A percentile compares a stretch with the other conserved stretches of the same genome.
Evolutionary conservation across 2,797 vertebrate species (phyloP).

Genomic region (Phoxinus dragarum): DNA sequence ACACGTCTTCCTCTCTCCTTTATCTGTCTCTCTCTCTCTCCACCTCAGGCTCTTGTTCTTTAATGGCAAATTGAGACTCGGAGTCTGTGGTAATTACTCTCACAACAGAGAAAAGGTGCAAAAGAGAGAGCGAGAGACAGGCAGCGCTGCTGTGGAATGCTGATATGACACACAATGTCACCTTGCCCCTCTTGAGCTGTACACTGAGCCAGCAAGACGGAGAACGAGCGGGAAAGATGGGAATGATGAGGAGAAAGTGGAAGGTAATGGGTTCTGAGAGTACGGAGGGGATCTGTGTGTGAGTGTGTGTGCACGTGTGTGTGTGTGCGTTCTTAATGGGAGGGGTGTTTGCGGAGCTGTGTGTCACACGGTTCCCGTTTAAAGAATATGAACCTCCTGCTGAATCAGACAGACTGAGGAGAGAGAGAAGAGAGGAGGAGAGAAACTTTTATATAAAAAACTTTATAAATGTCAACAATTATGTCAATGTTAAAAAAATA

Average conservation of each 20-base stretch:
- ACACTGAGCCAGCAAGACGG: conserved; percentile 52
- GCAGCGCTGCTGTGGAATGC: conserved; percentile 76
- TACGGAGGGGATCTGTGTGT: conserved; percentile 6
- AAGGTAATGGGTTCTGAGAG: conserved; percentile 53
- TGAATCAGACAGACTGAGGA: not conserved
- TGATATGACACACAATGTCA: conserved; percentile 82
- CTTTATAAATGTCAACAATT: no score
- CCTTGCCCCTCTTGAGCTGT: conserved; percentile 75
- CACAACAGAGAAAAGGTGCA: conserved; percentile 76
- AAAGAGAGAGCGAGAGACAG: conserved; percentile 35
- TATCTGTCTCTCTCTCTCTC: conserved; percentile 31
- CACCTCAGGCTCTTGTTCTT: conserved; percentile 88
- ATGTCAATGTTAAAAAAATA: not conserved
- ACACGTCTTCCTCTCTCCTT: conserved; percentile 28
- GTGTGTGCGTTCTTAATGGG: not conserved
- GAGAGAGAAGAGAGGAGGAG: not conserved
- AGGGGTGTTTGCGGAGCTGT: not conserved
- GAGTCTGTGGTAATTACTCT: conserved; percentile 89
- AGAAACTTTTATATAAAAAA: not conserved
- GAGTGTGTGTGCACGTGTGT: conserved; percentile 8
- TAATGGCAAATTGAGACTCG: conserved; percentile 91
- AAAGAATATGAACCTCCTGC: conserved; percentile 3
- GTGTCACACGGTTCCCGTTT: not conserved
- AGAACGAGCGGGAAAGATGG: conserved; percentile 48
- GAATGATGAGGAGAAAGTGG: conserved; percentile 16